Conservation (phyloP, 2,888 invertebrate genomes). For the Melanotus villosus region DNA sequence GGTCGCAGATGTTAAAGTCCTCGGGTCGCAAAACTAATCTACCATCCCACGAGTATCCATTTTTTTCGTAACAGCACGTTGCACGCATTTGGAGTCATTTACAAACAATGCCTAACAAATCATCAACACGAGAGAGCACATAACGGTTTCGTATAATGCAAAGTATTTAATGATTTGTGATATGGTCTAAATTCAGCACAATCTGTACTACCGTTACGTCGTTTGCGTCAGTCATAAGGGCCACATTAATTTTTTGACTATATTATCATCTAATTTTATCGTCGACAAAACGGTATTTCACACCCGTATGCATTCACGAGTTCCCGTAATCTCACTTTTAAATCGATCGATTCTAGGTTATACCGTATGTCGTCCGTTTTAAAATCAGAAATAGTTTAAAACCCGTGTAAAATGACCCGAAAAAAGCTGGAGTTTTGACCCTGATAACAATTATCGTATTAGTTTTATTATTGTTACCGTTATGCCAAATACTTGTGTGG, state of each 20-base stretch:
- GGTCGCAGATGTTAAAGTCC: too few species aligned
- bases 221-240: slow-evolving; percentile 48
- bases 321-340: slow-evolving; percentile 28
- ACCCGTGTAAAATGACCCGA: slow-evolving; percentile 21
- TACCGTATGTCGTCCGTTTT: background rate
- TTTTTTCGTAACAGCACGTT: slow-evolving; percentile 42
- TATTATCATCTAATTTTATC: slow-evolving; percentile 44
- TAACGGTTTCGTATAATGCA: slow-evolving; percentile 48
- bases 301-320: slow-evolving; percentile 38
- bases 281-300: slow-evolving; percentile 42
- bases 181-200: slow-evolving; percentile 50
- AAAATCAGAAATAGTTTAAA: too few species aligned
- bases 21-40: background rate
- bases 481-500: slow-evolving; percentile 35
- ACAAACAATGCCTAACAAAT: slow-evolving; percentile 53
- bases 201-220: slow-evolving; percentile 49
- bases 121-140: slow-evolving; percentile 44
- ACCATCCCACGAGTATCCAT: slow-evolving; percentile 23
- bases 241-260: slow-evolving; percentile 44
- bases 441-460: slow-evolving; percentile 39
- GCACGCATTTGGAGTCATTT: slow-evolving; percentile 45
- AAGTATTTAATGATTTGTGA: slow-evolving; percentile 44
- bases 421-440: slow-evolving; percentile 32
- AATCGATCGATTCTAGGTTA: slow-evolving; percentile 4
- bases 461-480: slow-evolving; percentile 39